These are phyloP conservation scores for Scomber japonicus DNA, from an alignment of 2,113 vertebrate species.

Conservation along the genomic window DNA sequence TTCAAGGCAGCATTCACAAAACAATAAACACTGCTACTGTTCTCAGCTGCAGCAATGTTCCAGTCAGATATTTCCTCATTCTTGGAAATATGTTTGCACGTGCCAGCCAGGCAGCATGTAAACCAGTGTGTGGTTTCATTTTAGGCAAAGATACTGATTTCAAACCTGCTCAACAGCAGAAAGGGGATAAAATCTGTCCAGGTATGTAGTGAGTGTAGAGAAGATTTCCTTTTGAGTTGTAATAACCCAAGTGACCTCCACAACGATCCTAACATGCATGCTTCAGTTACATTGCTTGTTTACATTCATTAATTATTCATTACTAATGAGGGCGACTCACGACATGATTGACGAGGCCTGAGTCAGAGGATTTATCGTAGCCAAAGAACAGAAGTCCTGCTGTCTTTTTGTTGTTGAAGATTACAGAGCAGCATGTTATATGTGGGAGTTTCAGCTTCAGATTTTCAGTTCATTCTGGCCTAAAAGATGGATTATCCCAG, in stretches of 20 bases:
- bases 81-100: conserved; percentile 64
- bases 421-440: conserved; percentile 25
- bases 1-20: neutral
- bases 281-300: conserved; percentile 29
- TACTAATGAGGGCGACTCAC: conserved; percentile 41
- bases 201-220: conserved; percentile 75
- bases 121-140: conserved; percentile 79
- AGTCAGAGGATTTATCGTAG: neutral
- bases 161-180: conserved; percentile 72
- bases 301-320: conserved; percentile 33
- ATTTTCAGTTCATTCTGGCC: neutral
- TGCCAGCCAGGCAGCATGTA: conserved; percentile 51
- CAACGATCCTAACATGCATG: conserved; percentile 73
- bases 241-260: conserved; percentile 13
- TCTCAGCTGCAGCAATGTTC: conserved; percentile 16
- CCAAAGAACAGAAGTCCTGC: neutral
- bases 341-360: neutral
- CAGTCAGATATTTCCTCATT: conserved; percentile 39
- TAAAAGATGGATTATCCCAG: neutral
- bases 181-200: conserved; percentile 55
- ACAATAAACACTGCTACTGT: neutral
- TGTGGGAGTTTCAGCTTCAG: neutral
- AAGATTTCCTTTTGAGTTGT: conserved; percentile 5
- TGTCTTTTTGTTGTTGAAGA: neutral
- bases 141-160: conserved; percentile 79